Evolutionary conservation across 2,797 vertebrate species (phyloP), one percentile per base, ranked within the genome.

Genomic region (Acanthiza pusilla): DNA sequence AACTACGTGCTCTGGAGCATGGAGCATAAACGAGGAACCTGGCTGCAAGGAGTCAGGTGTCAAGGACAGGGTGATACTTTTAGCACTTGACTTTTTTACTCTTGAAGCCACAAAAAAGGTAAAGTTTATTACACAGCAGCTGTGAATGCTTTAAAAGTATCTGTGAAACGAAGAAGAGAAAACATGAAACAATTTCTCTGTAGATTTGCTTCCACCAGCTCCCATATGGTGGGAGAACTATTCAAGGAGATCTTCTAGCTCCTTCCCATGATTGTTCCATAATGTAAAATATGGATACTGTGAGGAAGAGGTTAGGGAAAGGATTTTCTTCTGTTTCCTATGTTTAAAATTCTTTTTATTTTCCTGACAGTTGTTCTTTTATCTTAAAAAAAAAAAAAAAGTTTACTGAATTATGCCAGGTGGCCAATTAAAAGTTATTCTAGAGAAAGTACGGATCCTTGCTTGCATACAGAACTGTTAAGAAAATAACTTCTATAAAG

Each of bases 1-100:
- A 71, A 16, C 7, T 66, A 23, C 0, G 0, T 51, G 50, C 38
- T 92, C 36, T 50, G 0, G 0, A 61, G 58, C 0, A 0, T 13
- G 12, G 16, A 74, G 54, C 1, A 1, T 21, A 15, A 67, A 12
- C 47, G 43, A 48, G 88, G 70, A 94, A 86, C 62, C 29, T 38
- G 73, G 45, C n/a, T 77, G 43, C 50, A 65, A 62, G 61, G 50
- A 86, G 45, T 42, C 79, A 83, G 50, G 82, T 71, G 70, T 88
- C 23, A 23, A 80, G 85, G 76, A 54, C 9, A 11, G 15, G 9
- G 11, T 70, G 58, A 72, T 29, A 45, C 65, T 72, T 89, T 34
- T 7, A 73, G 34, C 50, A 50, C 47, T 53, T 63, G 45, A 13
- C 11, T 63, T 71, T 75, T 80, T 88, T 80, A 38, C 53, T 65